A percentile compares a stretch with the other conserved stretches of the same genome.
Evolutionary conservation across 2,888 invertebrate species (phyloP).

Genomic region (Dasysyrphus tricinctus): DNA sequence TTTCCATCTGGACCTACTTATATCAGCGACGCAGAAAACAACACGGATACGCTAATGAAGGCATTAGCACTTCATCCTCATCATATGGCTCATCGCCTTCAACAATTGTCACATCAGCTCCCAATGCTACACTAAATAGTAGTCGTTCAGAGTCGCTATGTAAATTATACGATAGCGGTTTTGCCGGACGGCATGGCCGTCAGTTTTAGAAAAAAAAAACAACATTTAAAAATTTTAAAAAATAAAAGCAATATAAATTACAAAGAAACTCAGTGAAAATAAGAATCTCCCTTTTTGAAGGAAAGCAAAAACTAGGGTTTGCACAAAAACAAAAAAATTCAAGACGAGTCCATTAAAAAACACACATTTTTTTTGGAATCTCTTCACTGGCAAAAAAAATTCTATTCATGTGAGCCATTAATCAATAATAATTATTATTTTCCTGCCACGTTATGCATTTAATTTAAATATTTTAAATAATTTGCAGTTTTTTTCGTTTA

Average conservation of each 20-base stretch:
- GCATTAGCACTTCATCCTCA: slow-evolving; percentile 76
- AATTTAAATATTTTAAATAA: slow-evolving; percentile 72
- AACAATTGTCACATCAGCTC: slow-evolving; percentile 81
- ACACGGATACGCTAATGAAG: slow-evolving; percentile 78
- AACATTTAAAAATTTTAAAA: background rate
- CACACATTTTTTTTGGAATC: slow-evolving; percentile 8
- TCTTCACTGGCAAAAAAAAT: slow-evolving; percentile 46
- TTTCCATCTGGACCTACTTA: slow-evolving; percentile 94
- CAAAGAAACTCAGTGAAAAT: slow-evolving; percentile 48
- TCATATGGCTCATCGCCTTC: slow-evolving; percentile 78
- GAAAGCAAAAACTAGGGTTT: slow-evolving; percentile 8
- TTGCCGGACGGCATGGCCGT: slow-evolving; percentile 85
- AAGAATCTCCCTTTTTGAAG: slow-evolving; percentile 25
- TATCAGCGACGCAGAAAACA: slow-evolving; percentile 90
- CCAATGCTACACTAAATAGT: slow-evolving; percentile 87
- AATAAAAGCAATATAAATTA: background rate
- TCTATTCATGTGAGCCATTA: slow-evolving; percentile 71
- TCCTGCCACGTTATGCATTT: slow-evolving; percentile 69
- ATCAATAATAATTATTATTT: slow-evolving; percentile 23
- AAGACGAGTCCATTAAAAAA: slow-evolving; percentile 17
- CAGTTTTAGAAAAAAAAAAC: slow-evolving; percentile 78
- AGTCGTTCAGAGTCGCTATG: slow-evolving; percentile 89
- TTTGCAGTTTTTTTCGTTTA: slow-evolving; percentile 53
- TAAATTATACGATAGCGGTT: slow-evolving; percentile 93
- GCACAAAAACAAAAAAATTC: background rate